Percentiles rank a stretch among this genome's conserved stretches.
These are phyloP conservation scores for Meteorus cinctellus DNA, from an alignment of 2,888 invertebrate species.

Conservation along the genomic window DNA sequence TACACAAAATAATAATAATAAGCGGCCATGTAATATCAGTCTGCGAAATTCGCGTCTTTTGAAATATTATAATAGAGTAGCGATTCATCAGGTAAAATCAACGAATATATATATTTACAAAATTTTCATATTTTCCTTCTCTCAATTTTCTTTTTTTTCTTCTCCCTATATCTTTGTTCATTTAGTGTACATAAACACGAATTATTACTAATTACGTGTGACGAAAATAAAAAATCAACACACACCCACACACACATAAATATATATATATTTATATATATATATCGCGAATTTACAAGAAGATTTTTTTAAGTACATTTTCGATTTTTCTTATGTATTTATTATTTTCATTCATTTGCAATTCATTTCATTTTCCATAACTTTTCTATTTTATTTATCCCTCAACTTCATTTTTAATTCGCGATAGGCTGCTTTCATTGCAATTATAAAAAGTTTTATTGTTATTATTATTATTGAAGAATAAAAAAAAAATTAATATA, in stretches of 20 bases:
- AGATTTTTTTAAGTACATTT: slow-evolving; percentile 44
- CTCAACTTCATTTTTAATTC: slow-evolving; percentile 39
- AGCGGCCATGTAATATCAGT: slow-evolving; percentile 52
- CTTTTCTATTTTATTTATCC: slow-evolving; percentile 10
- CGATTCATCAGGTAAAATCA: slow-evolving; percentile 45
- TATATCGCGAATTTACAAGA: slow-evolving; percentile 53
- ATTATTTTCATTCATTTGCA: slow-evolving; percentile 6
- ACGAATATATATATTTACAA: neutral
- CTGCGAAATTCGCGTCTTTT: slow-evolving; percentile 54
- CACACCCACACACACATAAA: no score
- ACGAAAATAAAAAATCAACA: neutral
- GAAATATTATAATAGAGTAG: slow-evolving; percentile 58
- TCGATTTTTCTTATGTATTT: slow-evolving; percentile 31
- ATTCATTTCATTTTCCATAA: neutral
- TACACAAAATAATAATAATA: slow-evolving; percentile 28
- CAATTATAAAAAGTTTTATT: slow-evolving; percentile 20
- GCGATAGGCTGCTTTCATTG: slow-evolving; percentile 52
- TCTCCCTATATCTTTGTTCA: no score
- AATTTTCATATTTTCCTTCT: neutral
- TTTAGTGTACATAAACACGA: neutral
- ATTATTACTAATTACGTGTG: slow-evolving; percentile 23
- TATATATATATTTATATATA: neutral
- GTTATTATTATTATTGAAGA: neutral
- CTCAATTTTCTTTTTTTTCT: no score
- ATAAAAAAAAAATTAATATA: no score